Conservation (phyloP, 2,888 invertebrate genomes). For the Caenorhabditis uteleia region DNA sequence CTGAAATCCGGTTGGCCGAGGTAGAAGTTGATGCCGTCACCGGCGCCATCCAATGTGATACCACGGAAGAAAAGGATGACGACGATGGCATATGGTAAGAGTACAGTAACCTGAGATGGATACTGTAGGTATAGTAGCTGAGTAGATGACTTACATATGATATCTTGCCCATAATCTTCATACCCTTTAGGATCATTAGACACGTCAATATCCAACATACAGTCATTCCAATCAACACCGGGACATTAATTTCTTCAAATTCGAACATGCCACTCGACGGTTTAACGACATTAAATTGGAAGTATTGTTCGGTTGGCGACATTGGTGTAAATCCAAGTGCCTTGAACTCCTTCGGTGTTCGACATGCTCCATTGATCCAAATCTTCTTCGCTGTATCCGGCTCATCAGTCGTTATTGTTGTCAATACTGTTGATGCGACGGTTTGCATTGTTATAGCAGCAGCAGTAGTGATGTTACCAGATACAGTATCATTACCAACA, state of each 20-base stretch:
- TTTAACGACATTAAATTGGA: constrained; percentile 35
- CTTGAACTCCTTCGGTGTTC: too few species aligned
- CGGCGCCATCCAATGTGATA: constrained; percentile 55
- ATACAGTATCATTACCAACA: too few species aligned
- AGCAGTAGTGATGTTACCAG: too few species aligned
- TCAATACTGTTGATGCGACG: too few species aligned
- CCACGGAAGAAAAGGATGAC: constrained; percentile 50
- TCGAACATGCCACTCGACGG: constrained; percentile 46
- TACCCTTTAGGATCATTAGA: constrained; percentile 55
- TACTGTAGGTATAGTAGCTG: too few species aligned
- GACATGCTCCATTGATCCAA: too few species aligned
- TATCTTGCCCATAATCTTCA: constrained; percentile 51
- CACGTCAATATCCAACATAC: constrained; percentile 50
- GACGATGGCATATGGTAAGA: constrained; percentile 39
- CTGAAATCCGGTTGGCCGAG: constrained; percentile 38
- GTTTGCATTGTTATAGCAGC: neutral
- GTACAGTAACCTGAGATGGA: constrained; percentile 35
- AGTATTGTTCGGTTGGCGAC: neutral
- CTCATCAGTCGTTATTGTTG: too few species aligned
- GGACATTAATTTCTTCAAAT: constrained; percentile 52
- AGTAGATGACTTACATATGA: too few species aligned
- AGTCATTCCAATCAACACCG: constrained; percentile 20
- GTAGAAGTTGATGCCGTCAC: constrained; percentile 47
- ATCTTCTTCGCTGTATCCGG: too few species aligned
- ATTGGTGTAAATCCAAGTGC: too few species aligned